Evolutionary conservation across 2,888 invertebrate genomes (phyloP), one percentile per base, ranked within the genome.

Genomic region (Therioaphis trifolii): DNA sequence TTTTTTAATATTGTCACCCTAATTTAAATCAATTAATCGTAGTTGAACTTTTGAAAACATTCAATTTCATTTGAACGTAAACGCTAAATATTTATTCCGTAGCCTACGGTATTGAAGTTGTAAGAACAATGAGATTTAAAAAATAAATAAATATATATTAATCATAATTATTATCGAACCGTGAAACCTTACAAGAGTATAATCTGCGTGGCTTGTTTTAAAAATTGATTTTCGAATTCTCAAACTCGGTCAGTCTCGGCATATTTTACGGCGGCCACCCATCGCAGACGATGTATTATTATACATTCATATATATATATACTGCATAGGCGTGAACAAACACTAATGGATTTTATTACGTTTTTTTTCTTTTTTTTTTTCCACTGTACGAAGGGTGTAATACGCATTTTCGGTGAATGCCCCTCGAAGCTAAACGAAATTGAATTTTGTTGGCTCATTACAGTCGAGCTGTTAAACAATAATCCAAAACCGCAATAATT

Each of bases 331-430:
- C 49, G 66, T 77, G 49, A 77, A 66, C 35, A 66, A 63, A 66
- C 24, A 66, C 49, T 77, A 77, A 77, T 77, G 77, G 24, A 77
- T 66, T 77, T 35, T 49, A 35, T 72, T 29, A 49, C 49, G 14
- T 49, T 49, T 63, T 75, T 55, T 52, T n/a, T n/a, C n/a, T n/a
- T n/a, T n/a, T 52, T 55, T n/a, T 61, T 68, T 40, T 40, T 46
- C 49, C 49, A 66, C 5, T 24, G n/a, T n/a, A n/a, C 18, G 2
- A 35, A 66, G 24, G 15, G 29, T 55, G 9, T 55, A 21, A 55
- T 21, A 55, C 21, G 55, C 14, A 29, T 63, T 63, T 63, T 14
- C 18, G 15, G 63, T 18, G 29, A 63, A 63, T 24, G 21, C 58
- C 24, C 58, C 21, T 14, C 24, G 55, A n/a, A 55, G 55, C 55